Base-by-base conservation (phyloP, 2,888 invertebrate genomes). In the Dryomyza anilis region DNA sequence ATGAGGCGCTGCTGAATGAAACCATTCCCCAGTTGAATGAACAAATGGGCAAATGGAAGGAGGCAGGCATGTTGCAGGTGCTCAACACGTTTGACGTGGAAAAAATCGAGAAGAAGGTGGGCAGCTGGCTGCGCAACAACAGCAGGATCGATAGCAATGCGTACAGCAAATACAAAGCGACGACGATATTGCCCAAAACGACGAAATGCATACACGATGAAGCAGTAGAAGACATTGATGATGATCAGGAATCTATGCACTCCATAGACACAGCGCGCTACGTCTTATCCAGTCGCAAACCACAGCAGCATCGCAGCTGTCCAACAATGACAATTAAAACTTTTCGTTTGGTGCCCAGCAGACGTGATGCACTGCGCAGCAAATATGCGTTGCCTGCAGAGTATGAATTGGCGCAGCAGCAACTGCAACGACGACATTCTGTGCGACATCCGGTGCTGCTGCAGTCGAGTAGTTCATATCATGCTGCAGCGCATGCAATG, bases 241-340 rank as follows among this genome's bases (percentile, higher is more conserved):
- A 53, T 14, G 60, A 67, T 4, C 67, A 70, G 14, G 72, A 71
- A 25, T 81, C 83, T 0, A 52, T 81, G 61, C 78, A 80, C 29
- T 81, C 81, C 0, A 68, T 76, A 6, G 82, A 82, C 43, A 80
- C 80, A 0, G 81, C 79, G 0, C 76, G 76, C 5, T 82, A 81
- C 46, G 78, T 82, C 33, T 74, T 74, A 3, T 75, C 77, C 23
- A 78, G 76, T 60, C 74, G 74, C 29, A 75, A 73, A 3, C 71
- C 68, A 10, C 46, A 43, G 16, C 30, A 53, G 29, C n/a, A n/a
- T n/a, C n/a, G n/a, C n/a, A 68, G 48, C 36, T 56, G 61, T 25
- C 64, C 64, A 7, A 60, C 57, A 5, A 21, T 73, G 1, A 75
- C 71, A 21, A 80, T 81, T 10, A 82, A 81, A 68, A 76, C 74